Percentiles rank a stretch among this genome's conserved stretches.
phyloP scores from a whole-genome alignment of 2,113 vertebrate genomes.

The Chelonoidis abingdonii region DNA sequence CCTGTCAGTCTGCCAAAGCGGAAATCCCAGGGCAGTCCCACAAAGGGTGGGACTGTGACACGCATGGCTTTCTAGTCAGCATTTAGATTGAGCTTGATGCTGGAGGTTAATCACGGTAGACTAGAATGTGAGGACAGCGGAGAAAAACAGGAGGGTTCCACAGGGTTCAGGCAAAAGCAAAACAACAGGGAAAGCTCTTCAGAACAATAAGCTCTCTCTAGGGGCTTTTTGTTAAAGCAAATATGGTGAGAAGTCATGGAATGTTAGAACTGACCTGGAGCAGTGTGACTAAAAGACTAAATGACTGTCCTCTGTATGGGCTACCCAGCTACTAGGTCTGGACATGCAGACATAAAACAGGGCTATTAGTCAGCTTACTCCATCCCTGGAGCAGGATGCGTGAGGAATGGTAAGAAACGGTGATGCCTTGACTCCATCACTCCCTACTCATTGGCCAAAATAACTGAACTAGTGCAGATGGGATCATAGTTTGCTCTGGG shows the following conservation, averaged over 20 bases:
- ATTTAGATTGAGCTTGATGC: not conserved
- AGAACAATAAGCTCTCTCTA: not conserved
- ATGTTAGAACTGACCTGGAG: not conserved
- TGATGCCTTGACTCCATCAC: not conserved
- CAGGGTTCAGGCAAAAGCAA: not conserved
- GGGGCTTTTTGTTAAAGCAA: not conserved
- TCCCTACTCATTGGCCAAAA: not conserved
- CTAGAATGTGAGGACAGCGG: not conserved
- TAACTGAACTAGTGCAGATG: not conserved
- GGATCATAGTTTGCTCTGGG: not conserved
- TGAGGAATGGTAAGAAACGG: accelerated
- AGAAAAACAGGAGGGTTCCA: not conserved
- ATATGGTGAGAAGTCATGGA: not conserved
- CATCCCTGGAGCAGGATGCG: not conserved
- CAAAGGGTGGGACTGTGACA: not conserved
- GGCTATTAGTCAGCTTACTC: not conserved
- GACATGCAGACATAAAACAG: not conserved
- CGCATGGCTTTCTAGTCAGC: not conserved
- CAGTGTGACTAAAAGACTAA: not conserved
- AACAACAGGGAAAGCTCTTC: not conserved
- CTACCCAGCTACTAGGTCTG: not conserved
- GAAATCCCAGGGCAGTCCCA: not conserved
- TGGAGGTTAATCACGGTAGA: not conserved
- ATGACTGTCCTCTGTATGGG: accelerated
- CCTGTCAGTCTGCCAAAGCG: not conserved